These are phyloP conservation scores for Sandelia bainsii DNA, from an alignment of 2,797 vertebrate genomes.

Conservation along the genomic window DNA sequence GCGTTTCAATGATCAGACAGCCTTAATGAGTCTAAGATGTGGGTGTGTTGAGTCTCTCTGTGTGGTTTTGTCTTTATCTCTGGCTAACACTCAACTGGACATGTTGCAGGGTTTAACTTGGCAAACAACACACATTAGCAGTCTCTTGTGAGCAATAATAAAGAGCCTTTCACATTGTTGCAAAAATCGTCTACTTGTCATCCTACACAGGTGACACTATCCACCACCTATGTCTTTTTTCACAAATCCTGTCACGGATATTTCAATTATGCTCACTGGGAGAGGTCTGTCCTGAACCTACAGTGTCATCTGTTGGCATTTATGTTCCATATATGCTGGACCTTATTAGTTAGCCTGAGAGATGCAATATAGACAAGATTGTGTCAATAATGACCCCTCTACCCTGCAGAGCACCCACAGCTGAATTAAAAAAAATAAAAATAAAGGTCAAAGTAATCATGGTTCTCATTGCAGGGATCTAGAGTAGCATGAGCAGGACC, in stretches of 20 bases:
- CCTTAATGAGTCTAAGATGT: constrained; percentile 64
- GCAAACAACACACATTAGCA: constrained; percentile 51
- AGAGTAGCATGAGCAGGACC: constrained; percentile 7
- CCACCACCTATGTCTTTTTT: constrained; percentile 30
- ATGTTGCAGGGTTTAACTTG: constrained; percentile 53
- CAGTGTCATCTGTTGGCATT: constrained; percentile 59
- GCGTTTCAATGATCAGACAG: constrained; percentile 54
- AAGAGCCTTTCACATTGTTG: constrained; percentile 37
- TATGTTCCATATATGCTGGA: constrained; percentile 44
- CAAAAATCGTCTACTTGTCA: background rate
- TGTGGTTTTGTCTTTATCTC: constrained; percentile 60
- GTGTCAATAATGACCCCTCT: constrained; percentile 33
- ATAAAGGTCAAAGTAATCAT: constrained; percentile 58
- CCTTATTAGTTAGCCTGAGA: constrained; percentile 45
- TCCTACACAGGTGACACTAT: constrained; percentile 28
- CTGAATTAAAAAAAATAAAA: constrained; percentile 20
- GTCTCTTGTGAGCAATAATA: constrained; percentile 43
- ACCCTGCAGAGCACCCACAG: constrained; percentile 27
- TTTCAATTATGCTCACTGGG: constrained; percentile 12
- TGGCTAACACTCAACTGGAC: constrained; percentile 56
- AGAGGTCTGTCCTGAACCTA: constrained; percentile 1
- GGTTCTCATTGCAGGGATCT: constrained; percentile 24
- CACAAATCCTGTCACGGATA: constrained; percentile 12
- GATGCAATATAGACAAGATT: constrained; percentile 40
- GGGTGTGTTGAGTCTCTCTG: constrained; percentile 38